Evolutionary conservation across 2,113 vertebrate genomes (phyloP).

Genomic region (Ploceus nigricollis): DNA sequence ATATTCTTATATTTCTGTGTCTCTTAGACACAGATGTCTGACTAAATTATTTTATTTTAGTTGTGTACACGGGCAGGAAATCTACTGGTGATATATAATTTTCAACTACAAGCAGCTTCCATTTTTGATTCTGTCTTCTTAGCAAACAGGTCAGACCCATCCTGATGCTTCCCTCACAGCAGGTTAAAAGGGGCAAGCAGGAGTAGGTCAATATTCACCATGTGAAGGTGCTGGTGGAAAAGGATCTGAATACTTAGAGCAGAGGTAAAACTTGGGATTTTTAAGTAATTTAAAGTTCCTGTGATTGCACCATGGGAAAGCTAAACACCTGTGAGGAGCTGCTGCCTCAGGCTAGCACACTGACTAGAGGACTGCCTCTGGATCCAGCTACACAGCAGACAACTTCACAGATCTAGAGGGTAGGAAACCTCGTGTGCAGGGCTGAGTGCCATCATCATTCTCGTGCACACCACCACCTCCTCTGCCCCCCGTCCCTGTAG

Average conservation of each 20-base stretch:
- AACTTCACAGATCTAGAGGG: neutral
- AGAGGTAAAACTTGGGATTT: neutral
- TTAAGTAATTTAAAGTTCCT: neutral
- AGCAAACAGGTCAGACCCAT: neutral
- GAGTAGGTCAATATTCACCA: neutral
- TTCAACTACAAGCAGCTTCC: neutral
- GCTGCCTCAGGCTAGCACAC: neutral
- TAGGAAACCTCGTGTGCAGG: neutral
- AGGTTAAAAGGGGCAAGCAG: neutral
- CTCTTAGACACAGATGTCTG: neutral
- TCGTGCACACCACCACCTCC: neutral
- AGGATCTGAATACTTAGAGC: neutral
- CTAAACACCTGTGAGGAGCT: neutral
- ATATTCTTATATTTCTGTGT: neutral
- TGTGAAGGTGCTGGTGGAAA: neutral
- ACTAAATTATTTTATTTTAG: neutral
- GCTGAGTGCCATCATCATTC: too few relatives aligned
- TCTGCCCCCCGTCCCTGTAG: fast-evolving
- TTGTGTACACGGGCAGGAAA: neutral
- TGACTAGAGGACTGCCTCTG: neutral
- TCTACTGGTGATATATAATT: neutral
- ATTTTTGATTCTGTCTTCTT: neutral
- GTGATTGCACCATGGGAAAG: neutral
- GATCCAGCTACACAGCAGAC: neutral
- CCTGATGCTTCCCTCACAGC: neutral